A percentile compares a stretch with the other conserved stretches of the same genome.
These are phyloP conservation scores for Pempheris klunzingeri DNA, from an alignment of 2,797 vertebrate species.

Conservation along the genomic window DNA sequence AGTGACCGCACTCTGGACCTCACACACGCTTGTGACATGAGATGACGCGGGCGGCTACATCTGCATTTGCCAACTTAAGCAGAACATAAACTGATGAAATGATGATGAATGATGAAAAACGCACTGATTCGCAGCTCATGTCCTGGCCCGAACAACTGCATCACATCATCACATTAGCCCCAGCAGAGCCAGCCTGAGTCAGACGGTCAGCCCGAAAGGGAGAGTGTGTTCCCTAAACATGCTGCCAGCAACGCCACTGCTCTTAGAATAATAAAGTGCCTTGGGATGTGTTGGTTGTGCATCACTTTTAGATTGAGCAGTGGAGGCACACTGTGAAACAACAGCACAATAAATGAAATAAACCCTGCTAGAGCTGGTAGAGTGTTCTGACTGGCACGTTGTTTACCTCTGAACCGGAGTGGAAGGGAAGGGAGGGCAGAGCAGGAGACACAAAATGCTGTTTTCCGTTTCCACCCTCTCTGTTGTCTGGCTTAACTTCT, in stretches of 20 bases:
- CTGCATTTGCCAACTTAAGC: neutral
- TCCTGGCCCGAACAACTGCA: conserved; percentile 36
- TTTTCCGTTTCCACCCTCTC: conserved; percentile 27
- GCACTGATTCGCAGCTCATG: conserved; percentile 48
- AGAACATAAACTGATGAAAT: neutral
- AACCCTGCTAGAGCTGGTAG: conserved; percentile 13
- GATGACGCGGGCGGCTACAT: neutral
- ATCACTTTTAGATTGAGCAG: conserved; percentile 49
- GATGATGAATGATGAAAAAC: too few relatives aligned
- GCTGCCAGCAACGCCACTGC: conserved; percentile 29
- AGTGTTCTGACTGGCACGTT: conserved; percentile 41
- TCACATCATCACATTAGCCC: conserved; percentile 44
- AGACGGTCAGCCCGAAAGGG: conserved; percentile 43
- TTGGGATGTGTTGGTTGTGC: conserved; percentile 36
- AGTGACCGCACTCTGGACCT: neutral
- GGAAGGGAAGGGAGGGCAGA: conserved; percentile 1
- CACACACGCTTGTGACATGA: neutral
- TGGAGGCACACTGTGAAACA: conserved; percentile 33
- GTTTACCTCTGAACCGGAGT: conserved; percentile 45
- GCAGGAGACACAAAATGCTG: conserved; percentile 12
- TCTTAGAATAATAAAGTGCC: conserved; percentile 50
- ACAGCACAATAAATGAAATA: neutral
- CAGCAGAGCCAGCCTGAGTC: conserved; percentile 53
- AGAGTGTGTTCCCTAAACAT: conserved; percentile 45
- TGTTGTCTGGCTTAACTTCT: conserved; percentile 15